phyloP scores from a whole-genome alignment of 2,113 vertebrate genomes.

The Heterochromis multidens region DNA sequence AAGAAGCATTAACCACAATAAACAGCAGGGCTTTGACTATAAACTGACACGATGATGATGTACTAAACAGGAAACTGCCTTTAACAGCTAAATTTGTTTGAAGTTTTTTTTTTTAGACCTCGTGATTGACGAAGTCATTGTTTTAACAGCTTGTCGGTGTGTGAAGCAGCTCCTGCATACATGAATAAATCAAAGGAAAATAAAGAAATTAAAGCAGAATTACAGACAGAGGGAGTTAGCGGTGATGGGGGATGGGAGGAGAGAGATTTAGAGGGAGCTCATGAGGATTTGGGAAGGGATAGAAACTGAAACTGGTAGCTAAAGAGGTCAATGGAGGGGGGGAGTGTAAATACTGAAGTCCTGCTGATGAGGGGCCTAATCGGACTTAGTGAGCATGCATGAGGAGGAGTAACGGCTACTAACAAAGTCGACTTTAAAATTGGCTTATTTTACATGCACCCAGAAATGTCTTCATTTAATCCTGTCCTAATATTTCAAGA shows the following conservation, averaged over 20 bases:
- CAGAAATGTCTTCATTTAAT: background rate
- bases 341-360: slow-evolving; percentile 13
- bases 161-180: background rate
- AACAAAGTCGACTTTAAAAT: background rate
- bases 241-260: background rate
- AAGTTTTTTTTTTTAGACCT: background rate
- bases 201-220: background rate
- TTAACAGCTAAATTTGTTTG: background rate
- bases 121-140: background rate
- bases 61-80: background rate
- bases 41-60: background rate
- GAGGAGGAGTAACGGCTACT: background rate
- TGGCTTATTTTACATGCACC: background rate
- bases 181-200: background rate
- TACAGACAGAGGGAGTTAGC: background rate
- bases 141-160: background rate
- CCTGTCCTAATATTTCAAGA: background rate
- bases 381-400: background rate
- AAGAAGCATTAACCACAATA: background rate
- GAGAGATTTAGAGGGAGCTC: slow-evolving; percentile 28
- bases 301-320: slow-evolving; percentile 59
- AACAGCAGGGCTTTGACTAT: background rate
- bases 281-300: slow-evolving; percentile 42
- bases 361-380: slow-evolving; percentile 1
- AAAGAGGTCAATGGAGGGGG: slow-evolving; percentile 46